A percentile compares a stretch with the other conserved stretches of the same genome.
Evolutionary conservation across 1,140 invertebrate species (phyloP).

Genomic region (Aphidius gifuensis): DNA sequence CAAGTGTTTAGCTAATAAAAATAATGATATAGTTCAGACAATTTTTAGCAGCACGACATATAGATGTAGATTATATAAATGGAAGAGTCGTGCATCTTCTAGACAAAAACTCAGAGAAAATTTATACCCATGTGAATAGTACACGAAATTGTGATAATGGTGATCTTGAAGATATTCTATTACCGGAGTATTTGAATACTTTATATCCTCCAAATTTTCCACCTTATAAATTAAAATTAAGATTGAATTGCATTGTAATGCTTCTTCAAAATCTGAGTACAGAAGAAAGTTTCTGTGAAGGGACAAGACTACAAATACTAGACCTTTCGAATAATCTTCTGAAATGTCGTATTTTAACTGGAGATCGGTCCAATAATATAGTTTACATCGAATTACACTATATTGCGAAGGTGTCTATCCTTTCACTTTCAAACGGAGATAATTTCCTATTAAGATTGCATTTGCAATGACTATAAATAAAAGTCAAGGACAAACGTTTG

Average conservation of each 20-base stretch:
- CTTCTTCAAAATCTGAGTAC: constrained; percentile 5
- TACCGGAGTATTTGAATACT: too few species aligned
- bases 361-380: constrained; percentile 21
- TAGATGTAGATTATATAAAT: too few species aligned
- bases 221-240: too few species aligned
- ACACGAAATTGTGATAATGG: too few species aligned
- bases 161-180: too few species aligned
- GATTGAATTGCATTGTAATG: constrained; percentile 6
- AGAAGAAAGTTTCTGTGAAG: constrained; percentile 17
- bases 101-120: too few species aligned
- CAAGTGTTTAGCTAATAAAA: too few species aligned
- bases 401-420: constrained; percentile 12
- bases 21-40: too few species aligned
- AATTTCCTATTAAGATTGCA: constrained; percentile 3
- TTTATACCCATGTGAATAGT: too few species aligned
- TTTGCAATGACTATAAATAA: constrained; percentile 10
- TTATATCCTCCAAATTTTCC: too few species aligned
- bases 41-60: too few species aligned
- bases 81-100: too few species aligned
- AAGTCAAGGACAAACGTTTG: constrained; percentile 34
- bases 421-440: constrained; percentile 1
- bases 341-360: constrained; percentile 28
- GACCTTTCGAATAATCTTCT: constrained; percentile 27
- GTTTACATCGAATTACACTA: constrained; percentile 18
- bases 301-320: constrained; percentile 25